Evolutionary conservation across 2,113 vertebrate genomes (phyloP), one percentile per base, ranked within the genome.

Genomic region (Dicerorhinus sumatrensis): DNA sequence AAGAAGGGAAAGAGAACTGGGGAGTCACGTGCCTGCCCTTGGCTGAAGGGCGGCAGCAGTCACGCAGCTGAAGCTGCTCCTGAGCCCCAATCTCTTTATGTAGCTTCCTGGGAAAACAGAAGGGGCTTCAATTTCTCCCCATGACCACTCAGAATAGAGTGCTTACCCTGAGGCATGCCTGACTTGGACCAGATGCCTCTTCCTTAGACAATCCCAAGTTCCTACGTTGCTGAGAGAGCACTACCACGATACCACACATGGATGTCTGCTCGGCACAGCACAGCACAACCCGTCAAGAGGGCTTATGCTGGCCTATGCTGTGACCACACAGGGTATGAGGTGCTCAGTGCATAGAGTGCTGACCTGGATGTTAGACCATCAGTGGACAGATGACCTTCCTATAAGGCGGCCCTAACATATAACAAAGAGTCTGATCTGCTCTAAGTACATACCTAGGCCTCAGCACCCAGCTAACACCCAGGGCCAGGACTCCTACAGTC

Each of bases 21-120:
- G 56, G 75, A 95, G 77, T 97, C 97, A 98, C 46, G 86, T 94
- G 94, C 75, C 58, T 94, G 87, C 87, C 63, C 88, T 70, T 94
- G 96, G 92, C 92, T 48, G 62, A 48, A 46, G 48, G 96, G 79
- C 95, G 95, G 94, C 16, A 36, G 67, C 17, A 70, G 67, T 79
- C 82, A 72, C 0, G 16, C 48, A 84, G 86, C 82, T 48, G 25
- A 92, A 42, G 56, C 90, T 80, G 63, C 73, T 96, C 46, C 42
- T 63, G 42, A 60, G 89, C 51, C 56, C 70, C 13, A 17, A 42
- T 31, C 77, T 75, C 73, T 96, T 63, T 73, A 62, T 8, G 69
- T 6, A 58, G 46, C 75, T 91, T 83, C 73, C 58, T 65, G 36
- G 42, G 87, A 39, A 95, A 67, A 72, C 20, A 94, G 63, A 94